Base-by-base conservation (phyloP, 2,113 vertebrate genomes). In the Diphyllodes magnificus region DNA sequence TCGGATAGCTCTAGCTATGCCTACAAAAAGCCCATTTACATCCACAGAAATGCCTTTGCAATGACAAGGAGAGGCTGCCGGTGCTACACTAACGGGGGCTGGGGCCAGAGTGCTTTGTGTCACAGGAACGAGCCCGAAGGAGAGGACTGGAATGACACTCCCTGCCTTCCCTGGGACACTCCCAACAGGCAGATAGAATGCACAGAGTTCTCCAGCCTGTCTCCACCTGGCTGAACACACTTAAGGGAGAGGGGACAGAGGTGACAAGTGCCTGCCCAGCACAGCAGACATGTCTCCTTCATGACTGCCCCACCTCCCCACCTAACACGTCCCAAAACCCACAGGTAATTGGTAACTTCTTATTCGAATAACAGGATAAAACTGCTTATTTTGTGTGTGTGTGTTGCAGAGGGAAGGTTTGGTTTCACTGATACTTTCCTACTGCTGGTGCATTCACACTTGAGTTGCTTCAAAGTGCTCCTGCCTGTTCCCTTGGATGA, bases 201-300 rank as follows among this genome's bases (percentile, higher is more conserved):
- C 56, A 42, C 21, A 18, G 51, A 20, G 30, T n/a, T 44, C 35
- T 64, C 31, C 50, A 44, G n/a, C 17, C 77, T 93, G 51, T 54
- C 44, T 42, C 35, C 39, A 54, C 31, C 27, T 71, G 75, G 23
- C 35, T 86, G 57, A 65, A n/a, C 10, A 33, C 27, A 9, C 39
- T 49, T 27, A 23, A 30, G 15, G n/a, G 16, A 76, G 8, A 27
- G 27, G 8, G 13, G 25, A 35, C 17, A 35, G 23, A 7, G 13
- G 18, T 3, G 17, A 59, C 39, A 53, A 64, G 25, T 11, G 35
- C 33, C 37, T 51, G 13, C 45, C 14, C 39, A 27, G 54, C 7
- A 31, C 49, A 50, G 37, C 57, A 51, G 31, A 28, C 2, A 2
- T 0, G 1, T 47, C 44, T 81, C 9, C 28, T 57, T 49, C 0